A percentile compares a stretch with the other conserved stretches of the same genome.
These are phyloP conservation scores for Pocillopora meandrina DNA, from an alignment of 92 coral and sea anemone genomes.

Conservation along the genomic window DNA sequence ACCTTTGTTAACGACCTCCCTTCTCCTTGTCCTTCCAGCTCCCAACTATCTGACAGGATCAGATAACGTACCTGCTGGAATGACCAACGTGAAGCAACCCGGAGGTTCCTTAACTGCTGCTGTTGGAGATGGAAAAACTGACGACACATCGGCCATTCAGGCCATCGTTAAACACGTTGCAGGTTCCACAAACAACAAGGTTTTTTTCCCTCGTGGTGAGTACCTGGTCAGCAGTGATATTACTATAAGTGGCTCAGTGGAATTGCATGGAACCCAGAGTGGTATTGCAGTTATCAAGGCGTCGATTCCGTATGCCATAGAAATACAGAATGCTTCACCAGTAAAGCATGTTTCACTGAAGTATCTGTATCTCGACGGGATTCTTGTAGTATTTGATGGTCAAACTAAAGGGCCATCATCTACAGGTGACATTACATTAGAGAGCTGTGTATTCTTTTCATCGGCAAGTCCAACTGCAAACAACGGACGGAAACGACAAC, in stretches of 20 bases:
- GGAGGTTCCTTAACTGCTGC: conserved; percentile 18
- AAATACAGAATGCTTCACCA: conserved; percentile 2
- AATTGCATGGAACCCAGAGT: conserved; percentile 38
- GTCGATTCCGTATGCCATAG: conserved; percentile 7
- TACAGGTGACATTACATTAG: conserved; percentile 13
- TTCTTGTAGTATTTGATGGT: conserved; percentile 30
- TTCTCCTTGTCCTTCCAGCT: background rate
- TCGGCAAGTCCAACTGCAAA: conserved; percentile 8
- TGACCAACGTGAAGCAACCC: conserved; percentile 42
- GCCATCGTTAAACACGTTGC: conserved; percentile 24
- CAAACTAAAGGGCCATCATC: background rate
- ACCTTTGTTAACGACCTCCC: background rate
- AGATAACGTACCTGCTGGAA: conserved; percentile 29
- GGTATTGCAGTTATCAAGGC: conserved; percentile 26
- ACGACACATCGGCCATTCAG: conserved; percentile 22
- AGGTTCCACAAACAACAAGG: conserved; percentile 27
- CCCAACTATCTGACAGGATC: conserved; percentile 6
- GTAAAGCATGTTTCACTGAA: background rate
- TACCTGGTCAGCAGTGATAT: conserved; percentile 8
- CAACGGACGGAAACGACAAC: conserved; percentile 12
- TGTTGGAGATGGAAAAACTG: conserved; percentile 54
- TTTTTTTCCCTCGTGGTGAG: conserved; percentile 45
- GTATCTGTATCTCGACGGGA: conserved; percentile 49
- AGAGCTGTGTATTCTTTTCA: conserved; percentile 12
- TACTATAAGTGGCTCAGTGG: conserved; percentile 21